Base-by-base conservation (phyloP, 2,888 invertebrate species). In the Petrolisthes cinctipes region DNA sequence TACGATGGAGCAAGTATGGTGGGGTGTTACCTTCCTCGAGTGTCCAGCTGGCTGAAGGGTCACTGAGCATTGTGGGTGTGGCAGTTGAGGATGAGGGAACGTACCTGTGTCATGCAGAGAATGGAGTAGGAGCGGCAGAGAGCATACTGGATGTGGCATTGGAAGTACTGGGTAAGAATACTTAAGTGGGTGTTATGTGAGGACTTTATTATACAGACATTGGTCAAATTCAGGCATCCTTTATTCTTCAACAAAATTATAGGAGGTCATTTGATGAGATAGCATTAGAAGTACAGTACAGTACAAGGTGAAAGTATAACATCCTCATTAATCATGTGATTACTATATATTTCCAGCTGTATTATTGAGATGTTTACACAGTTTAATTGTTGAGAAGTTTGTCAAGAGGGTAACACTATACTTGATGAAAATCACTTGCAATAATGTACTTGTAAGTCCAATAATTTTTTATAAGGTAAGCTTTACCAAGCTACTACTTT, bases 91-190 rank as follows among this genome's bases (percentile, higher is more conserved):
- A 96, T 92, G 94, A 96, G 92, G 97, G 97, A 2, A 94, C 95
- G 2, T 97, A 97, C 92, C 94, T 96, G 17, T 98, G 97, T 92
- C 94, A 95, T 68, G 95, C 96, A 90, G 95, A 94, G 91, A 96
- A 96, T 93, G 94, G 94, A 89, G 91, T 94, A 92, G 92, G 94
- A 78, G n/a, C 37, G 6, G 14, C 54, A 23, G 82, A 82, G 61
- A 61, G 57, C 54, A 57, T 76, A 54, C 20, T 84, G 61, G 84
- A 75, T 76, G 79, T 88, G 37, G 4, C 71, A 14, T 61, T 88
- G 66, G 87, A 88, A 37, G 83, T 88, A 4, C n/a, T 81, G 53
- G 87, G 87, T 88, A 68, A 84, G 84, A 51, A 5, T 20, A 37
- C 20, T 68, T 9, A 5, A 71, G 14, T 7, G 7, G 53, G 6